phyloP scores from a whole-genome alignment of 2,113 vertebrate species.

The Rhea pennata region DNA sequence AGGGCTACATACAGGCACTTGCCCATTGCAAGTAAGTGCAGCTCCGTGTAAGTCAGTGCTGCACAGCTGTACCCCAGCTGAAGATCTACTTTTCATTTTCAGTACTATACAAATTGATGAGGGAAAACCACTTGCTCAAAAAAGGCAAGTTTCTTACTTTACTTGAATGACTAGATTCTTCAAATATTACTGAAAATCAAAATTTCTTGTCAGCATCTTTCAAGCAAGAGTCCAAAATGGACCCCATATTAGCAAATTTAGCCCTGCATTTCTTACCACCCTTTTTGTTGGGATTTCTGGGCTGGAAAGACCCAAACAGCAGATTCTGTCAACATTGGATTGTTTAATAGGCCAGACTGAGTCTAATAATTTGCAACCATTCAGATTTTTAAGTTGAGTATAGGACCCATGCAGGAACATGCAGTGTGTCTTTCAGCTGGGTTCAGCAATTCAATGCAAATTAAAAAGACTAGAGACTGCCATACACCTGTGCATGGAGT shows the following conservation, averaged over 20 bases:
- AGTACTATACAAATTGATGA: slow-evolving; percentile 33
- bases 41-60: background rate
- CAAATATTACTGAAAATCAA: background rate
- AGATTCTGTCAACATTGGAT: background rate
- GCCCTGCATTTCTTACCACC: background rate
- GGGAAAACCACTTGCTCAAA: slow-evolving; percentile 57
- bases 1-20: background rate
- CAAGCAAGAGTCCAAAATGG: background rate
- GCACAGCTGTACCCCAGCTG: slow-evolving; percentile 53
- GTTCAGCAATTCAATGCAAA: background rate
- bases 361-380: background rate
- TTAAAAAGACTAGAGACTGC: background rate
- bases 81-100: slow-evolving; percentile 51
- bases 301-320: background rate
- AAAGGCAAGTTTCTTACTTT: slow-evolving; percentile 6
- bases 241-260: background rate
- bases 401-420: background rate
- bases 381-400: background rate
- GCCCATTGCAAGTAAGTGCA: background rate
- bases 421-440: background rate
- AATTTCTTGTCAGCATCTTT: slow-evolving; percentile 10
- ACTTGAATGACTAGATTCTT: background rate
- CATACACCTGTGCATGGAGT: background rate
- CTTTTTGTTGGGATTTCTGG: background rate
- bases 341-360: background rate